phyloP scores from a whole-genome alignment of 2,888 invertebrate genomes.

The Holacanthella duospinosa region DNA sequence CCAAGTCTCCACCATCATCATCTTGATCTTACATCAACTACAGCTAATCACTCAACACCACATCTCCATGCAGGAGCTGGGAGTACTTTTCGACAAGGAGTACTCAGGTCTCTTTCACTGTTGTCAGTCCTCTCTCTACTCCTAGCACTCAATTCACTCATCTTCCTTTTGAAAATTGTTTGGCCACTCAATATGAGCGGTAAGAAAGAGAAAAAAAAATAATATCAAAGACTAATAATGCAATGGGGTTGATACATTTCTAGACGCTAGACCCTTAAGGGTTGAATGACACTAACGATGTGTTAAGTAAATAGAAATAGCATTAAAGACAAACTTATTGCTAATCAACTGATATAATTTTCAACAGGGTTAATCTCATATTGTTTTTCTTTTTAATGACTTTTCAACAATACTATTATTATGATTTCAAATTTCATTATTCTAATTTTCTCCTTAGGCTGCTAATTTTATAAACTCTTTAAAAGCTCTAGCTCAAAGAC shows the following conservation, averaged over 20 bases:
- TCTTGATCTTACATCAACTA: conserved; percentile 20
- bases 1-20: conserved; percentile 20
- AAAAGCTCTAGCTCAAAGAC: too few relatives aligned
- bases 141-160: conserved; percentile 34
- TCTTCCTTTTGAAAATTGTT: conserved; percentile 34
- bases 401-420: not conserved
- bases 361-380: too few relatives aligned
- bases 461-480: too few relatives aligned
- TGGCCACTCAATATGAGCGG: conserved; percentile 22
- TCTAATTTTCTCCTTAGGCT: too few relatives aligned
- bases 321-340: too few relatives aligned
- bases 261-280: too few relatives aligned
- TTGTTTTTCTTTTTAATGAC: not conserved
- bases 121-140: conserved; percentile 35
- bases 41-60: conserved; percentile 16
- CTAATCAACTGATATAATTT: too few relatives aligned
- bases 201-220: not conserved
- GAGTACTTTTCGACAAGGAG: conserved; percentile 27
- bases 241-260: too few relatives aligned
- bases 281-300: too few relatives aligned
- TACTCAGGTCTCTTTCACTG: conserved; percentile 33
- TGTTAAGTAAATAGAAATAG: not conserved
- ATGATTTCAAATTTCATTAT: too few relatives aligned
- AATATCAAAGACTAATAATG: too few relatives aligned
- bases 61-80: not conserved